Conservation (phyloP, 2,888 invertebrate species). For the Drosophila anceps region DNA sequence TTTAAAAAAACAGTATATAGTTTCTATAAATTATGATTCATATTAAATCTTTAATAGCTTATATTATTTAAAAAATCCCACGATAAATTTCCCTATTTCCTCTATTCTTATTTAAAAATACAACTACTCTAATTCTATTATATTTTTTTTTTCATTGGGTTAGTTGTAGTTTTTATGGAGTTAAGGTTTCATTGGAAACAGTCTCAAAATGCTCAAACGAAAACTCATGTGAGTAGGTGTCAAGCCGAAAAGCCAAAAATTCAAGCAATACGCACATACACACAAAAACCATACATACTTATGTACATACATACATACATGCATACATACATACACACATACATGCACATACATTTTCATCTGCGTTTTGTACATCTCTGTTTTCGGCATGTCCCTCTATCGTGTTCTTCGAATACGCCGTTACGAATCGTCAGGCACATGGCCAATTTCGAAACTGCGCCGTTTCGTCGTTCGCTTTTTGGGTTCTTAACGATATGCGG, state of each 20-base stretch:
- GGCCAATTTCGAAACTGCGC: slow-evolving; percentile 56
- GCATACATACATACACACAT: neutral
- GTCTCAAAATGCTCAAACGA: neutral
- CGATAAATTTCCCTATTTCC: no score
- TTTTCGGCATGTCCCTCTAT: slow-evolving; percentile 20
- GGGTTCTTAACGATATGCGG: slow-evolving; percentile 76
- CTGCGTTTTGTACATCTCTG: slow-evolving; percentile 11
- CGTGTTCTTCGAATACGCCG: slow-evolving; percentile 9
- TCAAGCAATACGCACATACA: neutral
- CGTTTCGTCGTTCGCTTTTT: slow-evolving; percentile 38
- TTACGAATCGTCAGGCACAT: slow-evolving; percentile 59
- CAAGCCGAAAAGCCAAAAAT: slow-evolving; percentile 11
- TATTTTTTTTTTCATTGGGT: no score
- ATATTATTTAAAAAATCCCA: no score
- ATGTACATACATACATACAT: neutral
- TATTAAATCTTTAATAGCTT: no score
- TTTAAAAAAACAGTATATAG: no score
- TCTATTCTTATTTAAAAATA: no score
- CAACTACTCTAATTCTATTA: no score
- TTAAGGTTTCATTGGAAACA: neutral
- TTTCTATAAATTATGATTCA: no score
- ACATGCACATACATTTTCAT: slow-evolving; percentile 24
- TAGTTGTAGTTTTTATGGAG: no score
- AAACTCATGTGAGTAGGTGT: slow-evolving; percentile 21
- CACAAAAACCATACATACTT: neutral